Base-by-base conservation (phyloP, 1,140 invertebrate species). In the Brachionus asplanchnoidis region DNA sequence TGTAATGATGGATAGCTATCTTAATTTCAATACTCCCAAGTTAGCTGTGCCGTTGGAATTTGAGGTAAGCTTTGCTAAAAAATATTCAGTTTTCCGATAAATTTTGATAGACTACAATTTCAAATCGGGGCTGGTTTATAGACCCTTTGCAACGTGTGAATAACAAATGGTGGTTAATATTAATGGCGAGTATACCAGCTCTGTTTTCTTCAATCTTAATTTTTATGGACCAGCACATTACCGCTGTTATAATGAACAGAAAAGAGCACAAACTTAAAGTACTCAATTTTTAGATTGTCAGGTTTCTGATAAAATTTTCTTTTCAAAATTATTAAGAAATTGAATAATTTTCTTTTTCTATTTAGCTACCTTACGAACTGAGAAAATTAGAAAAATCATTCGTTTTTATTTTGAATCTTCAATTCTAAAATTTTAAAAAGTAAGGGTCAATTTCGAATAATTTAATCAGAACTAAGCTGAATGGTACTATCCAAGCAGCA, bases 151-250 rank as follows among this genome's bases (percentile, higher is more conserved):
- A 93, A 85, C 70, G 85, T 14, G 32, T 77, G 26, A 26, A 46
- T 8, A 91, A 92, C 32, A 89, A 90, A 53, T 97, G 97, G 90
- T 99, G 94, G 93, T 94, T 95, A 40, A 90, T 93, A 1, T 87
- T 95, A 3, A 91, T 94, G 3, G 95, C 96, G 5, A 87, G 95
- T 36, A 89, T 97, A 32, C 97, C 97, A 1, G 97, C 97, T 68
- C 89, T 99, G 6, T 90, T 99, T 14, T 95, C 95, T 36, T 97
- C 95, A 17, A 99, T 99, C 87, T 91, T 99, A 7, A 96, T 99
- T 87, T 99, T 99, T 90, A 99, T 99, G 97, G 97, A 99, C 92
- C 97, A 99, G 89, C 97, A 99, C 91, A 99, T 99, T 84, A 98
- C 97, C 1, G 95, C 96, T 79, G 97, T 99, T 32, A 99, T 99